phyloP scores from a whole-genome alignment of 2,113 vertebrate genomes.

The Vulpes lagopus region DNA sequence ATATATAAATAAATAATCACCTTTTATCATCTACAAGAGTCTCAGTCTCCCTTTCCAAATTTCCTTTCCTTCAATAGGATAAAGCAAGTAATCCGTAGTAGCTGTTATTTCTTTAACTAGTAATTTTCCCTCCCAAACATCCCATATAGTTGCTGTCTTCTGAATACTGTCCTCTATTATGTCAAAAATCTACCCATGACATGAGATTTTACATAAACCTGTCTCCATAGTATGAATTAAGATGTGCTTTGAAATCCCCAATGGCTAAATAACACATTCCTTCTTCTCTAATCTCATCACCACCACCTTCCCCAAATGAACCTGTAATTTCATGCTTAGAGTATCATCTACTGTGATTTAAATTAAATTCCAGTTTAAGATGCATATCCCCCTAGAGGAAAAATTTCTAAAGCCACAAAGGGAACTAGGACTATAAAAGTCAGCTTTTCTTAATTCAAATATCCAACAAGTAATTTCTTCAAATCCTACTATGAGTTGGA shows the following conservation, averaged over 20 bases:
- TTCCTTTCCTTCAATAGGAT: neutral
- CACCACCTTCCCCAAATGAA: neutral
- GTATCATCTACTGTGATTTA: neutral
- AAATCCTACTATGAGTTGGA: neutral
- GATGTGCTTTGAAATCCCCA: neutral
- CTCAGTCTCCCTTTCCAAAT: neutral
- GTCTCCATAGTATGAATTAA: neutral
- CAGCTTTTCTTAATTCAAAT: conserved; percentile 48
- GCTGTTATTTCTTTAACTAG: neutral
- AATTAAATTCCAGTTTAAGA: conserved; percentile 17
- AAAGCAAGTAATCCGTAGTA: neutral
- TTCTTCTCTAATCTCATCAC: neutral
- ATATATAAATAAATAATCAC: neutral
- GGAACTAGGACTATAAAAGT: neutral
- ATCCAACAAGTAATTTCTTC: conserved; percentile 11
- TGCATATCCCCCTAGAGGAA: neutral
- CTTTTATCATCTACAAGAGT: neutral
- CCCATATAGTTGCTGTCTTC: neutral
- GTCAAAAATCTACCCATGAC: neutral
- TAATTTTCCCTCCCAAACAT: neutral
- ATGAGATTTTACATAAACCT: neutral
- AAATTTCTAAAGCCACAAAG: conserved; percentile 23
- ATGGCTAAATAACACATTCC: neutral
- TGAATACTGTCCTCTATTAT: neutral
- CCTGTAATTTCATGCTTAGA: neutral